A percentile compares a stretch with the other conserved stretches of the same genome.
Evolutionary conservation across 2,113 vertebrate species (phyloP).

Genomic region (Melanostigma gelatinosum): DNA sequence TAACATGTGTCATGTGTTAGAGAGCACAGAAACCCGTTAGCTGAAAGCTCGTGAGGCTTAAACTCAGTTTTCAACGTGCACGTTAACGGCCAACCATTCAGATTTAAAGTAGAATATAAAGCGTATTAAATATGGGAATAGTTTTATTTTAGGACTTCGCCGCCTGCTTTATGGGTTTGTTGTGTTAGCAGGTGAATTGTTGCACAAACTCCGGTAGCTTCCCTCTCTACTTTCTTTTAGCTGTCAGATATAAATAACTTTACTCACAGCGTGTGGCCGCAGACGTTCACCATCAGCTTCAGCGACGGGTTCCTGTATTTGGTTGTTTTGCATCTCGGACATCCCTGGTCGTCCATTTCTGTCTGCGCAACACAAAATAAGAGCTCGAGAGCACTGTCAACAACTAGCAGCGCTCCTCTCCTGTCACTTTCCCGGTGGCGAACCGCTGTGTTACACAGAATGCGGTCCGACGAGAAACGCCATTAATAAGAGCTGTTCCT

Average conservation of each 20-base stretch:
- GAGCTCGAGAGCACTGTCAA: slow-evolving; percentile 7
- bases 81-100: not conserved
- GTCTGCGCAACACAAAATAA: not conserved
- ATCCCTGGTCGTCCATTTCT: slow-evolving; percentile 93
- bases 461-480: slow-evolving; percentile 58
- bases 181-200: not conserved
- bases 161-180: not conserved
- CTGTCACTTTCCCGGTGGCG: slow-evolving; percentile 15
- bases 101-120: not conserved
- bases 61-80: not conserved
- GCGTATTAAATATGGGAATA: not conserved
- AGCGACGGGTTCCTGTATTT: slow-evolving; percentile 97
- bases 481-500: slow-evolving; percentile 56
- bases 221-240: not conserved
- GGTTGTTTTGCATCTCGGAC: slow-evolving; percentile 96
- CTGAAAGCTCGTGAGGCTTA: not conserved
- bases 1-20: not conserved
- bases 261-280: slow-evolving; percentile 98
- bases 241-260: slow-evolving; percentile 1
- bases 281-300: slow-evolving; percentile 98
- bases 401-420: slow-evolving; percentile 10
- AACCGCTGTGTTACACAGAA: slow-evolving; percentile 47
- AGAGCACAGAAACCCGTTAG: not conserved
- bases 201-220: not conserved
- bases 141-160: not conserved